Conservation (phyloP, 1,140 invertebrate species). For the Lasioglossum baleicum region DNA sequence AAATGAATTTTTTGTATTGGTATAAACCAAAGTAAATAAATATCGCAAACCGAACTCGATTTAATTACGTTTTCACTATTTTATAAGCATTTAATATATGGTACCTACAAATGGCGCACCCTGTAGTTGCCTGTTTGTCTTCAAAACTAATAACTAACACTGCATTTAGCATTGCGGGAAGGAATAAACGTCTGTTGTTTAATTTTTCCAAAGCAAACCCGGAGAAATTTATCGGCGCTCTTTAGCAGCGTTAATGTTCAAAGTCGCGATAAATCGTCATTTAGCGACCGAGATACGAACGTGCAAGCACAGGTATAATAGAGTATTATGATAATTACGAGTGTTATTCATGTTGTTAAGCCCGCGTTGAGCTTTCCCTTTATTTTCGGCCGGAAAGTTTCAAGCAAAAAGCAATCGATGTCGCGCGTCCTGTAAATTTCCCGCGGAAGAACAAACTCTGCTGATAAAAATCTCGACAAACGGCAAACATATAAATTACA, state of each 20-base stretch:
- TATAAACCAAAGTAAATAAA: no score
- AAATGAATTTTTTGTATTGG: no score
- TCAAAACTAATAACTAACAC: no score
- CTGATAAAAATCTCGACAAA: not conserved
- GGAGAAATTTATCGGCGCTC: slow-evolving; percentile 21
- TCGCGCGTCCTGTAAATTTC: not conserved
- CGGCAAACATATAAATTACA: not conserved
- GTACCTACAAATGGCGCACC: no score
- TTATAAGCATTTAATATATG: no score
- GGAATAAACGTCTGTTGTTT: slow-evolving; percentile 1
- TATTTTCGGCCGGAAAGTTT: slow-evolving; percentile 28
- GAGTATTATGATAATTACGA: slow-evolving; percentile 51
- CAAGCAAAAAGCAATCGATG: slow-evolving; percentile 12
- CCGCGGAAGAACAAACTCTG: not conserved
- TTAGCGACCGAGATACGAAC: slow-evolving; percentile 27
- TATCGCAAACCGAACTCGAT: no score
- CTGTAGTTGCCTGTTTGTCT: no score
- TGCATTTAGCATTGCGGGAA: no score
- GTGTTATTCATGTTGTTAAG: slow-evolving; percentile 47
- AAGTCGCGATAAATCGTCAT: slow-evolving; percentile 45
- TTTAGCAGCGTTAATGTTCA: slow-evolving; percentile 23
- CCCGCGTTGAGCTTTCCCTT: slow-evolving; percentile 37
- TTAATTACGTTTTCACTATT: no score
- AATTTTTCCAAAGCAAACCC: slow-evolving; percentile 6
- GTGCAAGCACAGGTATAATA: slow-evolving; percentile 42